Evolutionary conservation across 2,888 invertebrate species (phyloP).

Genomic region (Philaethria dido): DNA sequence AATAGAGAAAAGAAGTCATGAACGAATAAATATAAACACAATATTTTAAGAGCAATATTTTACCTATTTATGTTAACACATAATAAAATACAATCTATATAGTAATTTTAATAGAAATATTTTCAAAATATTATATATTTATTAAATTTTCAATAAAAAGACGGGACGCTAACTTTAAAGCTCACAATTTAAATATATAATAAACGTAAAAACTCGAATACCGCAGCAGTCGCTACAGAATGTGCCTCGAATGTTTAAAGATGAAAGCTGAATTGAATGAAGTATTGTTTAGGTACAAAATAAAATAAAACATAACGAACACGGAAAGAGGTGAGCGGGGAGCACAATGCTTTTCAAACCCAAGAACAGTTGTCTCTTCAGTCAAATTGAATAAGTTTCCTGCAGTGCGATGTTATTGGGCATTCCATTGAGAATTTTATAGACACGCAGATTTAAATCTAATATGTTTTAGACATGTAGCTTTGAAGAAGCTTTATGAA

Average conservation of each 20-base stretch:
- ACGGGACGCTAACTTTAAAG: not conserved
- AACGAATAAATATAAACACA: no score
- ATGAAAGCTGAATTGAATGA: conserved; percentile 17
- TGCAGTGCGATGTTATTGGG: conserved; percentile 68
- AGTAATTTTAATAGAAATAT: not conserved
- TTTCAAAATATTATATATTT: not conserved
- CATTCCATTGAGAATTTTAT: conserved; percentile 56
- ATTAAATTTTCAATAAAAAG: not conserved
- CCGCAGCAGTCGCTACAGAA: conserved; percentile 62
- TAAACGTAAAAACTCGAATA: conserved; percentile 48
- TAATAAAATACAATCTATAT: no score
- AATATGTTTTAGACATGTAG: conserved; percentile 53
- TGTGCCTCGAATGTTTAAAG: conserved; percentile 54
- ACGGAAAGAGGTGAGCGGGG: conserved; percentile 61
- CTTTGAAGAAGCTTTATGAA: conserved; percentile 31
- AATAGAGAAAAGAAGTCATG: no score
- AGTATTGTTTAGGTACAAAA: conserved; percentile 70
- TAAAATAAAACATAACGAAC: conserved; percentile 69
- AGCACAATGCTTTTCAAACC: conserved; percentile 71
- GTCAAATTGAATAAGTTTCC: conserved; percentile 80
- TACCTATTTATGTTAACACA: no score
- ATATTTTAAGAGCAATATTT: no score
- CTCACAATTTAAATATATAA: conserved; percentile 22
- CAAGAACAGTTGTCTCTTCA: conserved; percentile 74
- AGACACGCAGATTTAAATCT: conserved; percentile 52